Percentiles rank a stretch among this genome's conserved stretches.
Conservation (phyloP, 2,888 invertebrate genomes). For the Andrena trimmerana region DNA sequence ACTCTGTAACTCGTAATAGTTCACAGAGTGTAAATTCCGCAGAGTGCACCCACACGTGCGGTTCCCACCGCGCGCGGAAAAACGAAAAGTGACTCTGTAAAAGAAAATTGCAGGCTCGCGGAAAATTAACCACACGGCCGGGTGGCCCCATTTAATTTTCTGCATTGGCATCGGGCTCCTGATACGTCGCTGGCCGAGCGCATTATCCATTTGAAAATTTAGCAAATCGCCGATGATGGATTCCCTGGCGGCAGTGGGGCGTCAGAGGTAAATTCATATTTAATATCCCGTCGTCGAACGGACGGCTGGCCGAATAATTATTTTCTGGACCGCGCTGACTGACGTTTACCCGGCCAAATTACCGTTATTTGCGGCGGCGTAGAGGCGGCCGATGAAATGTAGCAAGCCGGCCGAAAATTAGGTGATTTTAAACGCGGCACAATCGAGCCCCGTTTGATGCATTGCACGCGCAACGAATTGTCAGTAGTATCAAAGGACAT, state of each 20-base stretch:
- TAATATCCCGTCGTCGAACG: slow-evolving; percentile 48
- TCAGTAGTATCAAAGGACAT: slow-evolving; percentile 52
- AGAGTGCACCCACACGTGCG: neutral
- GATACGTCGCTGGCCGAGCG: slow-evolving; percentile 14
- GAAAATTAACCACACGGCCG: neutral
- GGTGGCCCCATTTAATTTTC: slow-evolving; percentile 28
- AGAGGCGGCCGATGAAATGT: slow-evolving; percentile 48
- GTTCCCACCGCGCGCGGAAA: neutral
- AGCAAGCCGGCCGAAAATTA: slow-evolving; percentile 55
- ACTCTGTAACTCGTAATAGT: too few relatives aligned
- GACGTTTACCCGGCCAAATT: slow-evolving; percentile 55
- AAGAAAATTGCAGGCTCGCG: slow-evolving; percentile 11
- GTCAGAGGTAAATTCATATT: slow-evolving; percentile 57
- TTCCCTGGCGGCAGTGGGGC: slow-evolving; percentile 16
- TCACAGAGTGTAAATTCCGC: neutral
- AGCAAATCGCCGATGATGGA: slow-evolving; percentile 48
- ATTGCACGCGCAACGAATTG: slow-evolving; percentile 50
- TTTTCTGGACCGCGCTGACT: slow-evolving; percentile 57
- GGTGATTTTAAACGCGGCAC: slow-evolving; percentile 56
- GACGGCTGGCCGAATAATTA: slow-evolving; percentile 57
- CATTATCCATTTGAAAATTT: slow-evolving; percentile 32
- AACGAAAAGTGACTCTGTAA: neutral
- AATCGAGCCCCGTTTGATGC: slow-evolving; percentile 47
- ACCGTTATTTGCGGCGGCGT: slow-evolving; percentile 52
- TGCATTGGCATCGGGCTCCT: slow-evolving; percentile 3